Evolutionary conservation across 2,888 invertebrate genomes (phyloP), one percentile per base, ranked within the genome.

Genomic region (Volucella inanis): DNA sequence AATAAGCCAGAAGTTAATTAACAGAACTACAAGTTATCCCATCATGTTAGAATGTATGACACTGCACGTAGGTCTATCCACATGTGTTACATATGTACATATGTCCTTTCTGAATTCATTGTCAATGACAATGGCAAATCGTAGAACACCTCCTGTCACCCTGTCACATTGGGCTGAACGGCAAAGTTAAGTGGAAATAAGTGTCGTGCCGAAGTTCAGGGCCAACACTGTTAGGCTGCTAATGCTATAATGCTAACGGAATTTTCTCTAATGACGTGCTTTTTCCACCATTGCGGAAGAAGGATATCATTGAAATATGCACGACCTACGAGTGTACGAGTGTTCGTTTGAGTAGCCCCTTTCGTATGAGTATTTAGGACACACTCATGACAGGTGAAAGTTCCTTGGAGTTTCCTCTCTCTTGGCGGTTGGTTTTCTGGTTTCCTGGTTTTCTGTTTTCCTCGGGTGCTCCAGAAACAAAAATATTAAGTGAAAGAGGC

Each of bases 221-320:
- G 79, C 12, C 75, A 54, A 43, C 59, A 41, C 72, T 84, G 79
- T 84, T 47, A 70, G 68, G 47, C 70, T 64, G 14, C 9, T n/a
- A n/a, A 54, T 70, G 68, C 54, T 49, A 72, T 62, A 74, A 74
- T 79, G 74, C 70, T 65, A 76, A 49, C 55, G 64, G 50, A 75
- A 70, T 50, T 50, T 67, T 76, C 83, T 79, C 52, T 18, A 74
- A 79, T 65, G 65, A 71, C 70, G 52, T 52, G 31, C 31, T 18
- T 41, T 68, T 45, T 18, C 47, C 6, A 38, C 39, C 38, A 39
- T 18, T 10, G 8, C 70, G 39, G 45, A 72, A 72, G 43, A 52
- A 55, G 47, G 62, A 72, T 62, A 54, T 72, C 54, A 52, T 43
- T 62, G 15, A 62, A 71, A 61, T 54, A 39, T 70, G 38, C 38